A percentile compares a stretch with the other conserved stretches of the same genome.
Conservation (phyloP, 2,113 vertebrate species). For the Dasyurus viverrinus region DNA sequence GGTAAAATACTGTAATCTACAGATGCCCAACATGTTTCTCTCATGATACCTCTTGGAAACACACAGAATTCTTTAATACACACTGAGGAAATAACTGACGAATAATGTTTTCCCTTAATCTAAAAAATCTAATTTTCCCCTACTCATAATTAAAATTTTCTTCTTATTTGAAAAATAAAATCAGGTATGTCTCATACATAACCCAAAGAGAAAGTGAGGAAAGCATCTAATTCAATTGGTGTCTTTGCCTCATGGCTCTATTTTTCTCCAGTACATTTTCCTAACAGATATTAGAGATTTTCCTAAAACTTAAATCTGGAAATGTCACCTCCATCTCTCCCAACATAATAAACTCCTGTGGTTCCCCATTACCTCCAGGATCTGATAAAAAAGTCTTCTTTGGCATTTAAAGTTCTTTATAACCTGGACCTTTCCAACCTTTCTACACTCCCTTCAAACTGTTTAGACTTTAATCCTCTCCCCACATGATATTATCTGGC, state of each 20-base stretch:
- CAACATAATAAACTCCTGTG: not conserved
- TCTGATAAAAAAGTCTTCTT: not conserved
- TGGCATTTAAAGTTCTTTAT: not conserved
- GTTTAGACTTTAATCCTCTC: not conserved
- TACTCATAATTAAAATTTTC: not conserved
- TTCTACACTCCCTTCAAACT: not conserved
- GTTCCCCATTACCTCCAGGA: not conserved
- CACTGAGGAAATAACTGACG: not conserved
- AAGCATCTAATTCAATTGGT: not conserved
- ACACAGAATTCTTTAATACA: not conserved
- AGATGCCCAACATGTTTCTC: not conserved
- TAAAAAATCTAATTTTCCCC: not conserved
- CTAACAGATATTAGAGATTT: not conserved
- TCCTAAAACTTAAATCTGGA: not conserved
- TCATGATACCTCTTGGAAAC: not conserved
- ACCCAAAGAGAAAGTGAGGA: not conserved
- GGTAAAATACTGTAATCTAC: not conserved
- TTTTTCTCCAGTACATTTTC: not conserved
- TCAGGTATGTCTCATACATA: not conserved
- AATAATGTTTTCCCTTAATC: not conserved
- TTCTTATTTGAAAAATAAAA: not conserved
- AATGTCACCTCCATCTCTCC: not conserved
- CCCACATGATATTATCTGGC: not conserved
- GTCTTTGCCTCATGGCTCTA: not conserved
- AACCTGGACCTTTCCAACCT: not conserved